Percentiles rank a stretch among this genome's conserved stretches.
phyloP scores from a whole-genome alignment of 1,140 invertebrate genomes.

The Drosophila varians region DNA sequence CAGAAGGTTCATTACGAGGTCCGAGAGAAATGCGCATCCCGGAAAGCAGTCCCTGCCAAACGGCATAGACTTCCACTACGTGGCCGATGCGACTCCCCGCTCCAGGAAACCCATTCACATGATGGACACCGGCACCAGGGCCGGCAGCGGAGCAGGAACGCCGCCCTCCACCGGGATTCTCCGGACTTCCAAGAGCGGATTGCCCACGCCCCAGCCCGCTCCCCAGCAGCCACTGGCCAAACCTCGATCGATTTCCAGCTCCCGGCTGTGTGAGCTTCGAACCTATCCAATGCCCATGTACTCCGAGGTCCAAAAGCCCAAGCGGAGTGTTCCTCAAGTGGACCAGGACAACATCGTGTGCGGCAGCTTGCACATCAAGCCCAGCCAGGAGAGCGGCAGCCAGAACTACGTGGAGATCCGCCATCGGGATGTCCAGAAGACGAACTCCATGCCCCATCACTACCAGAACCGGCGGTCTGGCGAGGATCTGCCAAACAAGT shows the following conservation, averaged over 20 bases:
- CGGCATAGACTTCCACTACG: conserved; percentile 86
- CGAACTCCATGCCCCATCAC: conserved; percentile 78
- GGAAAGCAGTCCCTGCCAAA: conserved; percentile 75
- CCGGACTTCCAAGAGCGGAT: conserved; percentile 75
- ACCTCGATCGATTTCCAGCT: conserved; percentile 73
- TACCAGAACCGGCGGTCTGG: conserved; percentile 63
- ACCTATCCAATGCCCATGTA: conserved; percentile 74
- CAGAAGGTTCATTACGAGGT: conserved; percentile 71
- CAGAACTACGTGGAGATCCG: conserved; percentile 76
- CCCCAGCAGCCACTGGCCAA: conserved; percentile 44
- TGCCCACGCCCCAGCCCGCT: conserved; percentile 84
- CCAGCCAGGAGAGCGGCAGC: conserved; percentile 22
- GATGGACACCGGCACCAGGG: conserved; percentile 34
- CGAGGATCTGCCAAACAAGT: conserved; percentile 70
- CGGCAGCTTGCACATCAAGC: conserved; percentile 75
- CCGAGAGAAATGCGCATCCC: conserved; percentile 65
- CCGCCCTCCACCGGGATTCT: conserved; percentile 59
- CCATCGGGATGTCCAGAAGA: conserved; percentile 62
- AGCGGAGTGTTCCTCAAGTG: conserved; percentile 9
- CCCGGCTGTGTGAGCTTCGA: conserved; percentile 57
- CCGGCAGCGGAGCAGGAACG: not conserved
- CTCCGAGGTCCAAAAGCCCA: conserved; percentile 76
- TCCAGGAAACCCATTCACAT: conserved; percentile 88
- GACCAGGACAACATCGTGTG: conserved; percentile 61
- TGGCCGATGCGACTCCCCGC: conserved; percentile 87